A percentile compares a stretch with the other conserved stretches of the same genome.
Conservation (phyloP, 2,797 vertebrate species). For the Channallabes apus region DNA sequence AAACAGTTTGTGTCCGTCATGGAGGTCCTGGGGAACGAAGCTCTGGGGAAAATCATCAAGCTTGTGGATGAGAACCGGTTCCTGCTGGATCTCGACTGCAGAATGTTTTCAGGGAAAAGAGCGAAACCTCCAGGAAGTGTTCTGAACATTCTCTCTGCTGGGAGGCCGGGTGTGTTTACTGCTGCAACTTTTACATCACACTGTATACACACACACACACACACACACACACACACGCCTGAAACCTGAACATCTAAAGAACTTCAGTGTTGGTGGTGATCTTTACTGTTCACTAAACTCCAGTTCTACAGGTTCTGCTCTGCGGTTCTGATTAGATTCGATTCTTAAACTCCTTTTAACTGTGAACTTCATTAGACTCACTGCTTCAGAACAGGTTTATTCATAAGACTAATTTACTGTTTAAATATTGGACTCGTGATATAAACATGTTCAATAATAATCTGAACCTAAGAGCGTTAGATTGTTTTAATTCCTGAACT, state of each 20-base stretch:
- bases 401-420: too few relatives aligned
- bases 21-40: conserved; percentile 75
- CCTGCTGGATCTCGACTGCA: conserved; percentile 54
- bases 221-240: not conserved
- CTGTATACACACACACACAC: not conserved
- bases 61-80: conserved; percentile 66
- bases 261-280: not conserved
- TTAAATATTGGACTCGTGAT: too few relatives aligned
- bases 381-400: too few relatives aligned
- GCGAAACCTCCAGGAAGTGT: conserved; percentile 57
- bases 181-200: not conserved
- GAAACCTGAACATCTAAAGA: not conserved
- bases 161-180: conserved; percentile 60
- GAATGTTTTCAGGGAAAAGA: conserved; percentile 35
- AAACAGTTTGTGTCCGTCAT: conserved; percentile 69
- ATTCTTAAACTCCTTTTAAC: too few relatives aligned
- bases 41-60: conserved; percentile 74
- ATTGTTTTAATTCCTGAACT: too few relatives aligned
- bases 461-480: not conserved
- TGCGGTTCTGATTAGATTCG: too few relatives aligned
- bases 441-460: not conserved
- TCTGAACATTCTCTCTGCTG: conserved; percentile 64
- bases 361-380: too few relatives aligned
- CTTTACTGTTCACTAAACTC: not conserved
- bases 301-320: too few relatives aligned